These are phyloP conservation scores for Orestias chungarensis DNA, from an alignment of 2,797 vertebrate species.

Conservation along the genomic window DNA sequence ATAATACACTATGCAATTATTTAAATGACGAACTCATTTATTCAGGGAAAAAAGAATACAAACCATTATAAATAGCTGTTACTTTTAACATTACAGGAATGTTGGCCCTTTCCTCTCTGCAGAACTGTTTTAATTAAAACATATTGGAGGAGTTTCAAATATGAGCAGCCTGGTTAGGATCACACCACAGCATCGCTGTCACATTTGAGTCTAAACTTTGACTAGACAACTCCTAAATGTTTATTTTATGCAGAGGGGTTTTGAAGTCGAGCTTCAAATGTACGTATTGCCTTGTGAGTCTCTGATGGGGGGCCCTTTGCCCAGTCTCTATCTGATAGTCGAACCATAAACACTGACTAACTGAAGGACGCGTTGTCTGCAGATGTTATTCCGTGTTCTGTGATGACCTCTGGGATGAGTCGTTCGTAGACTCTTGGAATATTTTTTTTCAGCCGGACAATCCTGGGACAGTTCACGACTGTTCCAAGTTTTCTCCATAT, in stretches of 20 bases:
- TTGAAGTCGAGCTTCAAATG: background rate
- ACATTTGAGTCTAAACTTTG: background rate
- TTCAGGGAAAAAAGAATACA: background rate
- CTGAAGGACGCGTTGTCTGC: background rate
- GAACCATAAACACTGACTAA: background rate
- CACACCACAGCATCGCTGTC: too few species aligned
- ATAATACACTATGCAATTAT: background rate
- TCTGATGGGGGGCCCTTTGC: too few species aligned
- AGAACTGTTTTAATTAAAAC: background rate
- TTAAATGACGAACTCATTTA: background rate
- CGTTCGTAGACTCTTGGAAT: background rate
- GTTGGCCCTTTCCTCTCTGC: background rate
- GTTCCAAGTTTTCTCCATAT: conserved; percentile 2
- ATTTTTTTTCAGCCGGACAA: background rate
- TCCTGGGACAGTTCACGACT: conserved; percentile 1
- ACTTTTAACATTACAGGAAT: background rate
- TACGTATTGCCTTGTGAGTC: background rate
- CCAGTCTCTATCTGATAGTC: background rate
- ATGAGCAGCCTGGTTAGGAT: too few species aligned
- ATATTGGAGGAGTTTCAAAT: background rate
- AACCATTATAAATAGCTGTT: background rate
- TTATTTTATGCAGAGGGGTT: background rate
- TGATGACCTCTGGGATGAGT: background rate
- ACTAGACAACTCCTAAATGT: background rate
- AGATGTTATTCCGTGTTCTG: background rate